Base-by-base conservation (phyloP, 2,113 vertebrate species). In the Oryzias celebensis region DNA sequence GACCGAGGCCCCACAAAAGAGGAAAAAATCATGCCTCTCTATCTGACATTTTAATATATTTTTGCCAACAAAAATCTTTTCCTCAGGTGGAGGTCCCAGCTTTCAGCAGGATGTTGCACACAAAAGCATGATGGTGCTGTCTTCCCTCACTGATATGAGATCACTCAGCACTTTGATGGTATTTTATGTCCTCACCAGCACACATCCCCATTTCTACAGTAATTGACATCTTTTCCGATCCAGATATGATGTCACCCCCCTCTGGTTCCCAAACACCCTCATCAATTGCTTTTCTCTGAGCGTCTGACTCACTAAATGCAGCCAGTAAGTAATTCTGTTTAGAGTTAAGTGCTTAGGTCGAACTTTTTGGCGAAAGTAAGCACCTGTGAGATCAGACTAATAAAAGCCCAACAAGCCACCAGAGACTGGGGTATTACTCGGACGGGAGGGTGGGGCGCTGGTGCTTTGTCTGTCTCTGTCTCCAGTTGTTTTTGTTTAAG, bases 261-360 rank as follows among this genome's bases (percentile, higher is more conserved):
- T 52, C 62, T 62, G 78, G 79, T 79, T 84, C 83, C 73, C 73
- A 75, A 80, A 85, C 69, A 77, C 81, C 65, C 71, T 80, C 80
- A 71, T 82, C 81, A 73, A 82, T 81, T 23, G 15, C 77, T 66
- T 56, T 36, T 52, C 51, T 80, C 46, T 28, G 44, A 18, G 64
- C 15, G 22, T 56, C 73, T 88, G 85, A 87, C 81, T 89, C 82
- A 89, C 52, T 64, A 54, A 72, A 68, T 51, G 48, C 69, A 75
- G 75, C 68, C 83, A 71, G 81, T 75, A 84, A 87, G 80, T 88
- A 80, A 89, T 88, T 87, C 63, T 82, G 77, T 87, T 90, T 77
- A 67, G 77, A 84, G 79, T 86, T 85, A 88, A 90, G 89, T 88
- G 86, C 77, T 78, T 16, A 22, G 87, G 83, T 81, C 84, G 83